Conservation (phyloP, 2,113 vertebrate species). For the Phodopus roborovskii region DNA sequence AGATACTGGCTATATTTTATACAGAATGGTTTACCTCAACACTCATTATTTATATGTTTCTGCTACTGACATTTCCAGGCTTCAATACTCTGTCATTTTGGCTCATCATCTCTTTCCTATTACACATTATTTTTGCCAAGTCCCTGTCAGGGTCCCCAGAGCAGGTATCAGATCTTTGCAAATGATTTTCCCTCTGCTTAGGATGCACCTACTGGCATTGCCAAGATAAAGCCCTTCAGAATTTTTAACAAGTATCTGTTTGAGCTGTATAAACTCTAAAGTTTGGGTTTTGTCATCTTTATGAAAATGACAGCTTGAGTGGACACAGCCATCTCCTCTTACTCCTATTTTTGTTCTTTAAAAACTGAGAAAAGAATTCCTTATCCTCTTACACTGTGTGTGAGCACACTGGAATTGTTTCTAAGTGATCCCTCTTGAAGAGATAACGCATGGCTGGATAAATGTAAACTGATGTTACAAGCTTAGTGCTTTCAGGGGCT, state of each 20-base stretch:
- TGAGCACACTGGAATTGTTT: background rate
- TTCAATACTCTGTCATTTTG: background rate
- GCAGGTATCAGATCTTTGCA: background rate
- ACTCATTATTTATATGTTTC: slow-evolving; percentile 20
- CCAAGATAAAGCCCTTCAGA: background rate
- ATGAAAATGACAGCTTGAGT: slow-evolving; percentile 4
- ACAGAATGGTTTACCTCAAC: background rate
- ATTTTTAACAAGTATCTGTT: background rate
- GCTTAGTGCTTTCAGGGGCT: background rate
- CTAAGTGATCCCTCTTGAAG: background rate
- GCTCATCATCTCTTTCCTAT: background rate
- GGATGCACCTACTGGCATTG: background rate
- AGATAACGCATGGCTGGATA: background rate
- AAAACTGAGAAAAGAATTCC: slow-evolving; percentile 45
- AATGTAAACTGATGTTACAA: background rate
- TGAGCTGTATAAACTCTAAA: background rate
- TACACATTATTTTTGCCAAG: background rate
- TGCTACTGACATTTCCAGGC: background rate
- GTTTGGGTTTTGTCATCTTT: slow-evolving; percentile 20
- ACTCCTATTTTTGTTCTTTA: slow-evolving; percentile 5
- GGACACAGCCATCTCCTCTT: background rate
- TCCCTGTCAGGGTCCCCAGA: background rate
- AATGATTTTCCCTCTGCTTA: background rate
- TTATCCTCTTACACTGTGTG: background rate
- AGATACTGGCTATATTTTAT: slow-evolving; percentile 31